Percentiles rank a stretch among this genome's conserved stretches.
phyloP scores from a whole-genome alignment of 2,113 vertebrate genomes.

The Vidua macroura region DNA sequence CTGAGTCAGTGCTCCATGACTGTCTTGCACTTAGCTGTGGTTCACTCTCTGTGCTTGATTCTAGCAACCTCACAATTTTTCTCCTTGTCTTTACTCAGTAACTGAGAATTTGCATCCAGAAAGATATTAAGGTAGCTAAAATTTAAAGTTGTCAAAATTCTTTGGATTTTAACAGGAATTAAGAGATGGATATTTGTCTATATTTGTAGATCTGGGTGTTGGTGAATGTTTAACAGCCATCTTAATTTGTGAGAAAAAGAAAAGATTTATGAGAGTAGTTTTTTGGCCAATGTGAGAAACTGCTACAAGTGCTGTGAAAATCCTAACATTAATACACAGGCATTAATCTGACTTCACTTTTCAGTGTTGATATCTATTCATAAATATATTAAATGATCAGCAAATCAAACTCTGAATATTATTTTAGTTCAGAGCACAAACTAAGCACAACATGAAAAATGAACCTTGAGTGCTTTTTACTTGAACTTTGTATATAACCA shows the following conservation, averaged over 20 bases:
- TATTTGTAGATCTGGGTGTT: not conserved
- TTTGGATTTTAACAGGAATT: not conserved
- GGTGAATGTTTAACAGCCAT: not conserved
- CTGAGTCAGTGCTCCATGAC: not conserved
- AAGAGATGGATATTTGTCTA: not conserved
- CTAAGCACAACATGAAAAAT: constrained; percentile 28
- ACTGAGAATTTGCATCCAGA: not conserved
- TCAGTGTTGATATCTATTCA: not conserved
- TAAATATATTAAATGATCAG: constrained; percentile 4
- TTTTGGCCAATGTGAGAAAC: not conserved
- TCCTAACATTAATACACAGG: not conserved
- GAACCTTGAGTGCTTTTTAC: not conserved
- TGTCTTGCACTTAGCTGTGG: not conserved
- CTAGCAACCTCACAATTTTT: not conserved
- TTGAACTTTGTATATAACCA: constrained; percentile 22
- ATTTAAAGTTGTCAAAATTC: not conserved
- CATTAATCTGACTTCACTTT: constrained; percentile 17
- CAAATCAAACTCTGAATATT: constrained; percentile 11
- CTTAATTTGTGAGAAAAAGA: not conserved
- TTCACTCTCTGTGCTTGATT: not conserved
- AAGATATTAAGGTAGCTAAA: not conserved
- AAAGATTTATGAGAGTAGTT: not conserved
- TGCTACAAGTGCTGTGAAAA: not conserved
- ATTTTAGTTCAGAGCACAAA: not conserved
- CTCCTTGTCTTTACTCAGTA: not conserved